phyloP scores from a whole-genome alignment of 2,888 invertebrate genomes.

The Pedicia rivosa region DNA sequence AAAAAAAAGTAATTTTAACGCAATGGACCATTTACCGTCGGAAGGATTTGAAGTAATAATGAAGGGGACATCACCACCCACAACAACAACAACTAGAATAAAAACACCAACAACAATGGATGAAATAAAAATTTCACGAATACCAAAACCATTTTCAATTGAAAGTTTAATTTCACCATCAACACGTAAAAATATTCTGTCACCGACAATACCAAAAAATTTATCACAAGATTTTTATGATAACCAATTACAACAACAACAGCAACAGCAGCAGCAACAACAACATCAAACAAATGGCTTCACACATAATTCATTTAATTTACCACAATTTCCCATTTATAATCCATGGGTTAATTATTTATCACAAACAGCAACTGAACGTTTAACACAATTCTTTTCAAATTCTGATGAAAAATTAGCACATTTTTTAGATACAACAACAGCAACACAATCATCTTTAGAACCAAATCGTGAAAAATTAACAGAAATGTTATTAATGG shows the following conservation, averaged over 20 bases:
- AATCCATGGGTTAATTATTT: slow-evolving; percentile 31
- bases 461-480: not conserved
- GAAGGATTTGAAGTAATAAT: not conserved
- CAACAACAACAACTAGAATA: not conserved
- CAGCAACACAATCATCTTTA: slow-evolving; percentile 6
- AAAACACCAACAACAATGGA: not conserved
- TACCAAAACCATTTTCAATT: slow-evolving; percentile 30
- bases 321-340: slow-evolving; percentile 19
- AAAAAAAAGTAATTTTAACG: no score
- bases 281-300: no score
- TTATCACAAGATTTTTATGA: not conserved
- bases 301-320: no score
- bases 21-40: no score
- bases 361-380: slow-evolving; percentile 26
- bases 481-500: slow-evolving; percentile 4
- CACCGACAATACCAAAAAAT: no score
- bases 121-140: slow-evolving; percentile 13
- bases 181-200: no score
- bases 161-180: slow-evolving; percentile 27
- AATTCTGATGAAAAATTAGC: slow-evolving; percentile 17
- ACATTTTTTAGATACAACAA: slow-evolving; percentile 10
- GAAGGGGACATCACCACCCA: not conserved
- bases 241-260: slow-evolving; percentile 7
- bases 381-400: slow-evolving; percentile 25
- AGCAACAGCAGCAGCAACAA: no score